Evolutionary conservation across 2,888 invertebrate species (phyloP).

Genomic region (Chouioia cunea): DNA sequence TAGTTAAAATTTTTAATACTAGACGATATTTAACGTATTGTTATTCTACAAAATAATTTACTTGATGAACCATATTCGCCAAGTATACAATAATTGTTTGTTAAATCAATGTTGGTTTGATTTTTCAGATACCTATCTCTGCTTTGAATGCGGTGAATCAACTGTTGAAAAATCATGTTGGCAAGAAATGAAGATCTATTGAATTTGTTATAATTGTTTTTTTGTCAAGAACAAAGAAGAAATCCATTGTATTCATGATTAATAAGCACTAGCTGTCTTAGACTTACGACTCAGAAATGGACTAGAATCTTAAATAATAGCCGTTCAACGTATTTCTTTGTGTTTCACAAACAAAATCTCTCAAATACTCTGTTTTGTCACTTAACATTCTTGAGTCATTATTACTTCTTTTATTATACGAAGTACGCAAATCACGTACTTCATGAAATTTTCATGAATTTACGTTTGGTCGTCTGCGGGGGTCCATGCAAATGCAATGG

Average conservation of each 20-base stretch:
- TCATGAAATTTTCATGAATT: constrained; percentile 39
- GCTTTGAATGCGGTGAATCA: constrained; percentile 77
- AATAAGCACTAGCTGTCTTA: neutral
- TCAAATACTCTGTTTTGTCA: constrained; percentile 35
- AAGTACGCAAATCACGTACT: constrained; percentile 26
- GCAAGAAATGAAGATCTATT: constrained; percentile 32
- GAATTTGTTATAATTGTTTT: constrained; percentile 16
- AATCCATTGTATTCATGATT: constrained; percentile 32
- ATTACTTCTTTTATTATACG: constrained; percentile 23
- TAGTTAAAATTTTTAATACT: no score
- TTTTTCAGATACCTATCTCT: constrained; percentile 76
- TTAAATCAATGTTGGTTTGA: constrained; percentile 14
- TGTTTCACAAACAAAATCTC: constrained; percentile 16
- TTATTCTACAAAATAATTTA: no score
- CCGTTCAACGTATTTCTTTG: constrained; percentile 28
- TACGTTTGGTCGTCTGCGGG: constrained; percentile 13
- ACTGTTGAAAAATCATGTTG: constrained; percentile 72
- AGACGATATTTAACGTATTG: no score
- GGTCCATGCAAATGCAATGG: constrained; percentile 5
- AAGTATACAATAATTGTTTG: no score
- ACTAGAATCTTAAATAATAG: constrained; percentile 9
- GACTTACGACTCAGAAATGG: neutral
- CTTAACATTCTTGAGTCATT: constrained; percentile 23
- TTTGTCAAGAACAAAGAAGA: constrained; percentile 27
- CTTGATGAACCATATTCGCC: no score